A percentile compares a stretch with the other conserved stretches of the same genome.
These are phyloP conservation scores for Botia almorhae DNA, from an alignment of 2,797 vertebrate genomes.

Conservation along the genomic window DNA sequence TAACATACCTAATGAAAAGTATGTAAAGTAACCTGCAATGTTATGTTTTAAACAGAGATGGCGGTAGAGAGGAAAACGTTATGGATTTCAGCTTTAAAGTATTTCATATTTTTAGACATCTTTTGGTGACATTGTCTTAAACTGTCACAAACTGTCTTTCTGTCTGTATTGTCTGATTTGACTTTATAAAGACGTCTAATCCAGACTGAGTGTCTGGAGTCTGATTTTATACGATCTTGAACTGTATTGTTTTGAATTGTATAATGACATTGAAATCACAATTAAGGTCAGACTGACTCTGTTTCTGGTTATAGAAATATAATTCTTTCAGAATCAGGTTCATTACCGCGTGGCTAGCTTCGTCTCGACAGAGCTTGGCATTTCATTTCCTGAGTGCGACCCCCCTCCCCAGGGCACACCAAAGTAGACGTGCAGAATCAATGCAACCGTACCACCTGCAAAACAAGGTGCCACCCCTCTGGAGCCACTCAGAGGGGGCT, in stretches of 20 bases:
- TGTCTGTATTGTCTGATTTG: background rate
- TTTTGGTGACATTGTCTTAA: background rate
- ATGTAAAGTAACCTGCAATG: no score
- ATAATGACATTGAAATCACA: conserved; percentile 10
- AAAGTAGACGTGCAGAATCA: conserved; percentile 20
- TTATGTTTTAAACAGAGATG: no score
- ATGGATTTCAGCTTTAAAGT: no score
- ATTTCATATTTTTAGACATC: background rate
- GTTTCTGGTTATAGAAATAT: conserved; percentile 10
- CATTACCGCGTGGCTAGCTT: background rate
- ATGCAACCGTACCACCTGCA: background rate
- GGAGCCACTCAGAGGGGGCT: conserved; percentile 12
- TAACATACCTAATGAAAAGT: no score
- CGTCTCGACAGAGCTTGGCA: conserved; percentile 11
- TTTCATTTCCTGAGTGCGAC: background rate
- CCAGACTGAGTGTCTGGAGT: conserved; percentile 8
- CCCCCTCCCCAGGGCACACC: background rate
- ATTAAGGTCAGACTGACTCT: conserved; percentile 16
- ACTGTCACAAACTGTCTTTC: background rate
- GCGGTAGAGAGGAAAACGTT: no score
- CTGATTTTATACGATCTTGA: conserved; percentile 1
- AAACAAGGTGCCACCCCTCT: background rate
- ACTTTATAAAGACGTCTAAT: background rate
- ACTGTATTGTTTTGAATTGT: background rate
- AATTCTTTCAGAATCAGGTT: background rate